A percentile compares a stretch with the other conserved stretches of the same genome.
These are phyloP conservation scores for Suncus etruscus DNA, from an alignment of 2,113 vertebrate species.

Conservation along the genomic window DNA sequence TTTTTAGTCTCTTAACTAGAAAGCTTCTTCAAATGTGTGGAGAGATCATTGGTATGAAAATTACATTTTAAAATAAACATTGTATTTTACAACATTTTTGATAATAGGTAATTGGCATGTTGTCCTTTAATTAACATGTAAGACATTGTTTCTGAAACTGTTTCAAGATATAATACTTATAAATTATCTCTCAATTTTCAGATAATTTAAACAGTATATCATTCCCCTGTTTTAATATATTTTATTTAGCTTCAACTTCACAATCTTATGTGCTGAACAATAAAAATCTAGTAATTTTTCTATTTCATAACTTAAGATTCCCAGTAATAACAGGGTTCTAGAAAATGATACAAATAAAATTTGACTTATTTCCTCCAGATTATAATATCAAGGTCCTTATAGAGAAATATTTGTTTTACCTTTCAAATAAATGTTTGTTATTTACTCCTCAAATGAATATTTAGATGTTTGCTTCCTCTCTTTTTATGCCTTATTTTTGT, in stretches of 20 bases:
- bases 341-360: background rate
- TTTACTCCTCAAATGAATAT: background rate
- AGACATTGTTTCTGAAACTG: background rate
- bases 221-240: background rate
- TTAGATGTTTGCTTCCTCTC: background rate
- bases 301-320: background rate
- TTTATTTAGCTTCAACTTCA: background rate
- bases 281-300: conserved; percentile 29
- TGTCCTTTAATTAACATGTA: conserved; percentile 6
- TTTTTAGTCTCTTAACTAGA: background rate
- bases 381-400: background rate
- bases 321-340: background rate
- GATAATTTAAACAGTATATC: background rate
- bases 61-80: conserved; percentile 42
- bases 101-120: conserved; percentile 24
- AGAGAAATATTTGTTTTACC: background rate
- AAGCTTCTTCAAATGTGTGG: conserved; percentile 1
- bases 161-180: background rate
- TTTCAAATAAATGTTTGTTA: background rate
- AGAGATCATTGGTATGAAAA: background rate
- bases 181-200: conserved; percentile 11
- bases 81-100: conserved; percentile 25
- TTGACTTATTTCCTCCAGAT: conserved; percentile 1
- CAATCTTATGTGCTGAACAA: background rate
- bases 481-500: background rate